Base-by-base conservation (phyloP, 2,113 vertebrate species). In the Tylochromis polylepis region DNA sequence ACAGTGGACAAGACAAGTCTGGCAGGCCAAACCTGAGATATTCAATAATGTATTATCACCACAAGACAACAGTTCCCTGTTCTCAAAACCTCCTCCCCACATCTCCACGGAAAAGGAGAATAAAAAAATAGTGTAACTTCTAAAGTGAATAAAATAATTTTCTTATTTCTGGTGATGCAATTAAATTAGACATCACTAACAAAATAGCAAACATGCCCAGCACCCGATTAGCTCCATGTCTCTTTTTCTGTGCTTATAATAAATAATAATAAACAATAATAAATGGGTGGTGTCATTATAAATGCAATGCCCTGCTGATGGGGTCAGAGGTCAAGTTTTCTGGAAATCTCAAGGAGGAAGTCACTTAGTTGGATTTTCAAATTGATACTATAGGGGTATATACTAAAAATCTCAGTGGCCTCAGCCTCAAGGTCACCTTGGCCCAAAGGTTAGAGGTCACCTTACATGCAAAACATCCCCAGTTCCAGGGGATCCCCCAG, bases 21-120 rank as follows among this genome's bases (percentile, higher is more conserved):
- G n/a, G 24, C 41, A 34, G 62, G 51, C 46, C 12, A 60, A 41
- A 82, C 20, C 78, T 57, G 36, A 22, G 5, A 62, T 46, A 80
- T 56, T 85, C 81, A 91, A 87, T 87, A 92, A 83, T 12, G 5
- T 41, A 81, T 77, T 65, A 57, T 84, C n/a, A 81, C 46, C 20
- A 57, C 51, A 60, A 60, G 15, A 80, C 77, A 84, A 65, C 3
- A 20, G 51, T 70, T 51, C 10, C 59, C 58, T 36, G 22, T 11
- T 31, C 34, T 53, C 72, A 89, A 67, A 57, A 72, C 3, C 56
- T 51, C 60, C 16, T 55, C 16, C 24, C 43, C 34, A 24, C 38
- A 72, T 36, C 72, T 49, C 79, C 8, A 49, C 5, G 2, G 6
- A 27, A 41, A n/a, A 79, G 14, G 6, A 29, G 36, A 77, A 65